Conservation (phyloP, 2,797 vertebrate genomes). For the Naso thynnoides region DNA sequence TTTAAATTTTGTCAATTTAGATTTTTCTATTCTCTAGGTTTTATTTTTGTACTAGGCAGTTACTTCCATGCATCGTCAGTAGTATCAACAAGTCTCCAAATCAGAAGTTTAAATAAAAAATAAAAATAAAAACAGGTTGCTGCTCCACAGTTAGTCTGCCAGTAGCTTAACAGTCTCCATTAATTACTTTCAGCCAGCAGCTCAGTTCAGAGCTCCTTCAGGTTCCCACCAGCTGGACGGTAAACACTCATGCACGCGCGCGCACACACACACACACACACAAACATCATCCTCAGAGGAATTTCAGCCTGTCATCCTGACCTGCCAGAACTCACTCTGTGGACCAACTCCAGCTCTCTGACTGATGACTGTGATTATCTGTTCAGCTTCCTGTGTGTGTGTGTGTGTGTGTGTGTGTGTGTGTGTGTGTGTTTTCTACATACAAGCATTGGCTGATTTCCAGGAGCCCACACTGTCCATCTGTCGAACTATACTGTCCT, state of each 20-base stretch:
- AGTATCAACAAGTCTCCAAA: no score
- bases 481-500: constrained; percentile 37
- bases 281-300: constrained; percentile 32
- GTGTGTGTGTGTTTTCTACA: constrained; percentile 23
- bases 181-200: constrained; percentile 49
- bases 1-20: no score
- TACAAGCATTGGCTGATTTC: constrained; percentile 33
- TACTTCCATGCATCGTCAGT: no score
- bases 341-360: constrained; percentile 59
- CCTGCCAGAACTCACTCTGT: constrained; percentile 52
- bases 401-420: constrained; percentile 13
- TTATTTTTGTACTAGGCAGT: no score
- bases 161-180: constrained; percentile 32
- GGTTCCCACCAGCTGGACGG: constrained; percentile 47
- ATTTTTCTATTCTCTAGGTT: no score
- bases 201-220: constrained; percentile 32
- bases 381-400: constrained; percentile 27
- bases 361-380: constrained; percentile 62
- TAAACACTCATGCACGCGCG: constrained; percentile 25
- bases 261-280: constrained; percentile 21
- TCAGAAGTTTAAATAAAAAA: no score
- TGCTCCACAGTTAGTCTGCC: background rate
- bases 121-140: no score
- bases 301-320: constrained; percentile 60
- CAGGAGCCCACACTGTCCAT: constrained; percentile 56